Conservation (phyloP, 2,113 vertebrate species). For the Archocentrus centrarchus region DNA sequence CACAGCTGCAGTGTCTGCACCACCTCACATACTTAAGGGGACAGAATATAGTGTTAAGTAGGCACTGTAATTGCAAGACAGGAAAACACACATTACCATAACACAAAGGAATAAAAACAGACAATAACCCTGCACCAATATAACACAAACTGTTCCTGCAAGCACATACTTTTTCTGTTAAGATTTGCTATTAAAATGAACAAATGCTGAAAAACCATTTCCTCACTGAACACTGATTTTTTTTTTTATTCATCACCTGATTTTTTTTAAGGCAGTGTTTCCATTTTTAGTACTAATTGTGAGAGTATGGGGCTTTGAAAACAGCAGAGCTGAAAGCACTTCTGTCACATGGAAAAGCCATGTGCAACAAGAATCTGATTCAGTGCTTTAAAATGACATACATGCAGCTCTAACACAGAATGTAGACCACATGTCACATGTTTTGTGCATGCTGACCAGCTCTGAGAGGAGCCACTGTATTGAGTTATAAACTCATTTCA, state of each 20-base stretch:
- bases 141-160: background rate
- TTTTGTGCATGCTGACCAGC: slow-evolving; percentile 13
- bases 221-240: background rate
- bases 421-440: slow-evolving; percentile 48
- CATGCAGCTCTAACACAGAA: slow-evolving; percentile 16
- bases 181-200: background rate
- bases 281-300: background rate
- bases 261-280: background rate
- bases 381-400: background rate
- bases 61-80: background rate
- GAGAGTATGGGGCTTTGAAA: background rate
- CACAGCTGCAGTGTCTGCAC: slow-evolving; percentile 88
- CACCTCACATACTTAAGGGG: slow-evolving; percentile 87
- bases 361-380: background rate
- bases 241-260: background rate
- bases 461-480: slow-evolving; percentile 52
- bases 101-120: background rate
- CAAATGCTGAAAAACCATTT: background rate
- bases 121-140: background rate
- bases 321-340: background rate
- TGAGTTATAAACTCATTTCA: slow-evolving; percentile 36
- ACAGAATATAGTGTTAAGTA: slow-evolving; percentile 1
- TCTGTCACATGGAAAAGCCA: background rate
- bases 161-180: background rate
- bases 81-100: background rate